A percentile compares a stretch with the other conserved stretches of the same genome.
These are phyloP conservation scores for Dugesia japonica DNA, from an alignment of 2,888 invertebrate genomes.

Conservation along the genomic window DNA sequence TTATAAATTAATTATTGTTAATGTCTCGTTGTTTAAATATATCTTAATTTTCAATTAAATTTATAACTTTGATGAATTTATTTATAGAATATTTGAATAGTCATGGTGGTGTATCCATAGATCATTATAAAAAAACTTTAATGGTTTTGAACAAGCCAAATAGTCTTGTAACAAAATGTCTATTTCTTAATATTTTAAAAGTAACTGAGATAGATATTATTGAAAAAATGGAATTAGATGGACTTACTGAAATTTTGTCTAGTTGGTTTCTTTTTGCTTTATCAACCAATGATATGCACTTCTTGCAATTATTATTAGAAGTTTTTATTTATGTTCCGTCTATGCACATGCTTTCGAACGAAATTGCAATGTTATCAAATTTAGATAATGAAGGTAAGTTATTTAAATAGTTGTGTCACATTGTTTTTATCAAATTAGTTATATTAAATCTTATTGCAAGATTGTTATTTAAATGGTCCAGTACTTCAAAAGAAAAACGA, in stretches of 20 bases:
- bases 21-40: no score
- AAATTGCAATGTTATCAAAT: neutral
- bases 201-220: neutral
- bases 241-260: neutral
- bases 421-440: no score
- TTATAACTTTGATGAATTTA: neutral
- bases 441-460: no score
- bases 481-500: no score
- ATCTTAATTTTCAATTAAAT: no score
- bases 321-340: neutral
- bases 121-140: neutral
- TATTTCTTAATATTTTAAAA: neutral
- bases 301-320: neutral
- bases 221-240: neutral
- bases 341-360: neutral
- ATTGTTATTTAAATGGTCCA: no score
- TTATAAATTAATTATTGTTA: no score
- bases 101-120: neutral
- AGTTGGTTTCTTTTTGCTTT: neutral
- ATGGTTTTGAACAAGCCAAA: neutral
- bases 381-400: neutral
- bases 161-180: neutral
- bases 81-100: neutral
- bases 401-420: no score
- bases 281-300: neutral